phyloP scores from a whole-genome alignment of 2,113 vertebrate species.

The Psettodes erumei region DNA sequence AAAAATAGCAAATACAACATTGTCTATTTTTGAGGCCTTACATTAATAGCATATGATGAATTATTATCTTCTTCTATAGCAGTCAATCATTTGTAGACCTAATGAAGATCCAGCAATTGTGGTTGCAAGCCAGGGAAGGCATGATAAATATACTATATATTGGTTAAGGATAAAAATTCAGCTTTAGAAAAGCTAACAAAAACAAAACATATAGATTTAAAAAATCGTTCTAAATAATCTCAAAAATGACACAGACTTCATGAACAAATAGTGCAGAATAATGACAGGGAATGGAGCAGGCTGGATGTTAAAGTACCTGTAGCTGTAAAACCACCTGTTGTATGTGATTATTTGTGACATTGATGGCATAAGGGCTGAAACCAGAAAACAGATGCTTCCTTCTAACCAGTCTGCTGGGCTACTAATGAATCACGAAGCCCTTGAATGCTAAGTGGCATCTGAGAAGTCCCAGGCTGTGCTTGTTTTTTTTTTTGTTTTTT shows the following conservation, averaged over 20 bases:
- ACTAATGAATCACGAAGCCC: conserved; percentile 83
- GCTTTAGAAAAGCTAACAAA: neutral
- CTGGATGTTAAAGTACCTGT: conserved; percentile 59
- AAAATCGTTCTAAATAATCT: neutral
- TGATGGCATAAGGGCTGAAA: conserved; percentile 82
- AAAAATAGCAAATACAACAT: neutral
- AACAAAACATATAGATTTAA: neutral
- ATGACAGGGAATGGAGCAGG: conserved; percentile 27
- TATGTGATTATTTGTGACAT: conserved; percentile 81
- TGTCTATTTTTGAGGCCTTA: neutral
- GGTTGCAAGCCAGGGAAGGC: too few species aligned
- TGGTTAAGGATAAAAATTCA: neutral
- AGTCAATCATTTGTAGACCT: neutral
- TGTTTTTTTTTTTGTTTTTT: conserved; percentile 62
- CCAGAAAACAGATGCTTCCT: conserved; percentile 82
- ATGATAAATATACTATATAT: neutral
- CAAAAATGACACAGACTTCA: neutral
- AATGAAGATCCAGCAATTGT: neutral
- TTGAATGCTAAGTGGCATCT: conserved; percentile 85
- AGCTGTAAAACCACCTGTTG: conserved; percentile 78
- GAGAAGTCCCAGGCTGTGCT: conserved; percentile 80
- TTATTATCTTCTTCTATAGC: neutral
- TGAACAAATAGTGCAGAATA: conserved; percentile 2
- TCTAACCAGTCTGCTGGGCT: conserved; percentile 77
- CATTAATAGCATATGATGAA: neutral